Percentiles rank a stretch among this genome's conserved stretches.
Evolutionary conservation across 2,797 vertebrate species (phyloP).

Genomic region (Jordanella pulchra): DNA sequence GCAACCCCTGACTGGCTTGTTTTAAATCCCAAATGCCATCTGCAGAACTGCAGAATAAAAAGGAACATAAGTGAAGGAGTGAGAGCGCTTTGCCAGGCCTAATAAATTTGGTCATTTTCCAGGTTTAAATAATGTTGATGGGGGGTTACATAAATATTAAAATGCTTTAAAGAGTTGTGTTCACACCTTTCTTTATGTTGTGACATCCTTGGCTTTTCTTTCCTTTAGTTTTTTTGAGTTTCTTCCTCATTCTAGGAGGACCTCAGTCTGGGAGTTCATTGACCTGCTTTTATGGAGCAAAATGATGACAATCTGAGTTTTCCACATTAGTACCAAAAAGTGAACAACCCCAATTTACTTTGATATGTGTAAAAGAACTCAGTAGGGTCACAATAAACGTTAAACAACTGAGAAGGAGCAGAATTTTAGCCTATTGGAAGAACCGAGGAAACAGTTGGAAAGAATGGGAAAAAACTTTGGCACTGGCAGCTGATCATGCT

Average conservation of each 20-base stretch:
- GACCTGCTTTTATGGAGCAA: slow-evolving; percentile 10
- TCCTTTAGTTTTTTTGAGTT: not conserved
- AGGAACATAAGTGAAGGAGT: not conserved
- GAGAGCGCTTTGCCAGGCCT: slow-evolving; percentile 34
- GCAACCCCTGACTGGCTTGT: slow-evolving; percentile 38
- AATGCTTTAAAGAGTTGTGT: slow-evolving; percentile 33
- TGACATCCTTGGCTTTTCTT: not conserved
- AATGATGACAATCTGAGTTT: not conserved
- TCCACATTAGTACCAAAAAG: not conserved
- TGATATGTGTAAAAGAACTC: not conserved
- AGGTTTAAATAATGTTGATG: slow-evolving; percentile 29
- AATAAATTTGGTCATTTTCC: slow-evolving; percentile 54
- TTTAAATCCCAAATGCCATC: slow-evolving; percentile 28
- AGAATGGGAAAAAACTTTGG: too few relatives aligned
- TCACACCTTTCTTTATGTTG: not conserved
- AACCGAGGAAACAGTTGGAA: too few relatives aligned
- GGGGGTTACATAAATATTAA: slow-evolving; percentile 16
- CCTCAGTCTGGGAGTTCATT: not conserved
- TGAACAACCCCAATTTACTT: not conserved
- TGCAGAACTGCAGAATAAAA: slow-evolving; percentile 3
- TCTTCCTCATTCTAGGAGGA: not conserved
- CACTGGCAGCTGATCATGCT: too few relatives aligned
- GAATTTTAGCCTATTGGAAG: too few relatives aligned
- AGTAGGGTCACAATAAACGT: not conserved
- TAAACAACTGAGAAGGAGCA: not conserved